phyloP scores from a whole-genome alignment of 1,140 invertebrate genomes.

The Drosophila saltans region DNA sequence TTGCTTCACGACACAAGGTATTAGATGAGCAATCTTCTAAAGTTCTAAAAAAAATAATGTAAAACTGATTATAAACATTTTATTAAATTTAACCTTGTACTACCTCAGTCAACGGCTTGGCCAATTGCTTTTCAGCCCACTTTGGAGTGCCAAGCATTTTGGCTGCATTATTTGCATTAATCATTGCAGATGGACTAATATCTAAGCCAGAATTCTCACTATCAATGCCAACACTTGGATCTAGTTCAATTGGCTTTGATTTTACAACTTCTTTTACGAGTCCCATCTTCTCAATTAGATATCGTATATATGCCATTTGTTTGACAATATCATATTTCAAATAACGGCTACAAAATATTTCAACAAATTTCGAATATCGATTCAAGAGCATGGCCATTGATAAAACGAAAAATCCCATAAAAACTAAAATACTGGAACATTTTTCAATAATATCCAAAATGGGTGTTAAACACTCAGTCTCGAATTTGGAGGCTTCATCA shows the following conservation, averaged over 20 bases:
- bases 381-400: background rate
- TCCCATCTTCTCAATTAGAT: background rate
- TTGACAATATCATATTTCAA: background rate
- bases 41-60: background rate
- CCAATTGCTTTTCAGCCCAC: constrained; percentile 19
- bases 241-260: background rate
- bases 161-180: background rate
- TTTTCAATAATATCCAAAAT: constrained; percentile 17
- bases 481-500: constrained; percentile 28
- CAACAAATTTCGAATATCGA: background rate
- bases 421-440: constrained; percentile 24
- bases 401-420: constrained; percentile 28
- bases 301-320: background rate
- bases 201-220: background rate
- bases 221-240: constrained; percentile 8
- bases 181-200: background rate
- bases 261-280: background rate
- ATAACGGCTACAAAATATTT: background rate
- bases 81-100: background rate
- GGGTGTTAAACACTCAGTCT: constrained; percentile 9
- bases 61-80: background rate
- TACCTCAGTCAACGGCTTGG: background rate
- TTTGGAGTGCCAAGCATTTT: constrained; percentile 20
- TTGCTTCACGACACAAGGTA: background rate
- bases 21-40: background rate